Evolutionary conservation across 2,113 vertebrate genomes (phyloP).

Genomic region (Myiagra hebetior): DNA sequence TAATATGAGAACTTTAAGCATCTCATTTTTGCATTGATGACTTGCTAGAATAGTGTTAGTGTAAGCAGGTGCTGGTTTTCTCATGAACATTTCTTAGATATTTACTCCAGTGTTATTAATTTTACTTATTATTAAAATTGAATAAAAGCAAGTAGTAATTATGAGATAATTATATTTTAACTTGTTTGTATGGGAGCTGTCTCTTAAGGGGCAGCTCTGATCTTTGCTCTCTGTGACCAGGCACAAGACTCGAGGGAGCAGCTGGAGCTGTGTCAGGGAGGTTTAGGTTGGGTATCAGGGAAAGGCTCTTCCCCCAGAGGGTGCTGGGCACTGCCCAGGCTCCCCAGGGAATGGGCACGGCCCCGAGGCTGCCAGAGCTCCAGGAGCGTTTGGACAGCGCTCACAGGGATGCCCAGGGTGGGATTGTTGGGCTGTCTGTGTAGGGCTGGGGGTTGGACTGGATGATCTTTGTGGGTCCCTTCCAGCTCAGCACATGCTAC

Average conservation of each 20-base stretch:
- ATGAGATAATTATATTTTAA: not conserved
- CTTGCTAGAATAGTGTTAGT: not conserved
- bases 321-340: not conserved
- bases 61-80: not conserved
- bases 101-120: not conserved
- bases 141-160: not conserved
- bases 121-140: not conserved
- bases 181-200: not conserved
- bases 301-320: not conserved
- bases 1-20: not conserved
- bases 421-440: not conserved
- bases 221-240: not conserved
- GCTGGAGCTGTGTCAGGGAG: not conserved
- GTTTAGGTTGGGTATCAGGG: rapidly evolving
- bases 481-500: not conserved
- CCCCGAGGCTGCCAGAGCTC: not conserved
- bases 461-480: no score
- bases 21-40: not conserved
- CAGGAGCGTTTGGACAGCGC: rapidly evolving
- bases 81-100: not conserved
- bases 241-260: not conserved
- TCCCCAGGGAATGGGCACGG: not conserved
- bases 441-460: not conserved
- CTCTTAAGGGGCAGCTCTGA: not conserved
- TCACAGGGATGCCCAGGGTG: not conserved